These are phyloP conservation scores for Orthosia incerta DNA, from an alignment of 2,888 invertebrate species.

Conservation along the genomic window DNA sequence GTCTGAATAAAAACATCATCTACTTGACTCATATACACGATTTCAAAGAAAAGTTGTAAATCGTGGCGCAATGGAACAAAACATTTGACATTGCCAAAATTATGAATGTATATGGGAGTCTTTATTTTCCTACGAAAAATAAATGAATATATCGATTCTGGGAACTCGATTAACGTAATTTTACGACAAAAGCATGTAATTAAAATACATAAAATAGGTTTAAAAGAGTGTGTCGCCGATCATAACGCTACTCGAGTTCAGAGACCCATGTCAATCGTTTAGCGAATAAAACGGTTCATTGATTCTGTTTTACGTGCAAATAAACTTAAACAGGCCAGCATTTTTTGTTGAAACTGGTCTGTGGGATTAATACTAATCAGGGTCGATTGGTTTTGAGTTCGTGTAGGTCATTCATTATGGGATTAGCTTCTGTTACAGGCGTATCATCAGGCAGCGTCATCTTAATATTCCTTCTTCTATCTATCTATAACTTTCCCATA, in stretches of 20 bases:
- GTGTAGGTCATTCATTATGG: conserved; percentile 11
- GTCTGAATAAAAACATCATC: conserved; percentile 22
- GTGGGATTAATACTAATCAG: conserved; percentile 19
- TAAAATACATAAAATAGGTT: conserved; percentile 50
- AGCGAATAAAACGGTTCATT: conserved; percentile 67
- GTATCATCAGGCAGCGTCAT: no score
- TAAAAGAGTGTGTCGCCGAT: conserved; percentile 49
- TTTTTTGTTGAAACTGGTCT: conserved; percentile 52
- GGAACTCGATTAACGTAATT: not conserved
- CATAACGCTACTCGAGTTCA: conserved; percentile 66
- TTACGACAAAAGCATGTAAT: conserved; percentile 29
- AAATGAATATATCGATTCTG: not conserved
- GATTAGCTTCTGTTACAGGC: conserved; percentile 3
- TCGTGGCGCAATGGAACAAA: conserved; percentile 1
- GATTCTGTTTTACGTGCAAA: conserved; percentile 65
- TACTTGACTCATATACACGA: conserved; percentile 23
- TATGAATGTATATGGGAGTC: not conserved
- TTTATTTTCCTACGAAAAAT: not conserved
- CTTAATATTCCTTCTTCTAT: not conserved
- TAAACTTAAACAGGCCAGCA: conserved; percentile 47
- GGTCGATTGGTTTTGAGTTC: conserved; percentile 2
- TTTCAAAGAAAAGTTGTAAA: conserved; percentile 20
- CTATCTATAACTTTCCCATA: no score
- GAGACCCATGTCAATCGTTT: conserved; percentile 66
- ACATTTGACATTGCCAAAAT: conserved; percentile 12